phyloP scores from a whole-genome alignment of 2,113 vertebrate species.

The Corapipo altera region DNA sequence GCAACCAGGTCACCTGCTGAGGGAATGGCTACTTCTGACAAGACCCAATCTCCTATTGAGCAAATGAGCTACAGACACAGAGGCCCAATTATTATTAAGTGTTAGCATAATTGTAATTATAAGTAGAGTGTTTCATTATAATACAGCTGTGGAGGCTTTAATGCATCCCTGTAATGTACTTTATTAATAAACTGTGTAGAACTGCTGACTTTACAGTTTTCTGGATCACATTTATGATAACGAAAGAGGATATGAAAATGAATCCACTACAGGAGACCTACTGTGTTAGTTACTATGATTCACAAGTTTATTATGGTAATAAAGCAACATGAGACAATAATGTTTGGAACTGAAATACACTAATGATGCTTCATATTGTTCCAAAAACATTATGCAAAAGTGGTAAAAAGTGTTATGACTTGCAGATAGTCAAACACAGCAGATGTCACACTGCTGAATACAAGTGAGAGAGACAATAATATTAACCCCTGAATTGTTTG shows the following conservation, averaged over 20 bases:
- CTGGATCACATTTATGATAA: constrained; percentile 72
- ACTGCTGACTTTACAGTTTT: constrained; percentile 79
- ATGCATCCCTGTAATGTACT: constrained; percentile 65
- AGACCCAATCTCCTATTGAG: constrained; percentile 63
- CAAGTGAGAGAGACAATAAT: not conserved
- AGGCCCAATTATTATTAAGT: constrained; percentile 78
- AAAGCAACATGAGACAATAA: constrained; percentile 76
- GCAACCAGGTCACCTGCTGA: constrained; percentile 66
- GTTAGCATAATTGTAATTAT: constrained; percentile 79
- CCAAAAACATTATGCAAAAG: constrained; percentile 62
- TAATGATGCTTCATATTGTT: constrained; percentile 66
- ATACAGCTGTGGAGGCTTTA: constrained; percentile 76
- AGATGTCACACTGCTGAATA: constrained; percentile 44
- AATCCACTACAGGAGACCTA: constrained; percentile 67
- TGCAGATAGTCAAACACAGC: constrained; percentile 18
- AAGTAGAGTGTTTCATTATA: constrained; percentile 75
- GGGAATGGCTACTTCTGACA: constrained; percentile 64
- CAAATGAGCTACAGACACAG: constrained; percentile 67
- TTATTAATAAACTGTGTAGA: constrained; percentile 74
- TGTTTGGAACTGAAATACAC: constrained; percentile 46
- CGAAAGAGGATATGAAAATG: constrained; percentile 78
- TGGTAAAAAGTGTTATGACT: constrained; percentile 54
- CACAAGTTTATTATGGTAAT: constrained; percentile 79
- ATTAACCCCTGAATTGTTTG: not conserved
- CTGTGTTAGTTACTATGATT: constrained; percentile 75